A percentile compares a stretch with the other conserved stretches of the same genome.
These are phyloP conservation scores for Emys orbicularis DNA, from an alignment of 2,797 vertebrate genomes.

Conservation along the genomic window DNA sequence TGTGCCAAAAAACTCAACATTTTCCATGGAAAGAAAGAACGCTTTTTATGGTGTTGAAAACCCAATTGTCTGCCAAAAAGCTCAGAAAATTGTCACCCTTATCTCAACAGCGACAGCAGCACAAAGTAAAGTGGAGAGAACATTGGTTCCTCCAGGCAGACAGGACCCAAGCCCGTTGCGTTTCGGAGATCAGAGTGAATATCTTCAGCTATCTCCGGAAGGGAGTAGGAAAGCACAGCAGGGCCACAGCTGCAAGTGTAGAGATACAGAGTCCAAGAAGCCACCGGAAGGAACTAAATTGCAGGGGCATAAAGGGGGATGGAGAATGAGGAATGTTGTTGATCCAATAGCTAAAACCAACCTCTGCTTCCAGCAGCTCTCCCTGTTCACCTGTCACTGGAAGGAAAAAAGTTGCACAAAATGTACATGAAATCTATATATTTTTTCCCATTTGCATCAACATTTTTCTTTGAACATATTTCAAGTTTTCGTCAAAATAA, in stretches of 20 bases:
- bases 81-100: background rate
- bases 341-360: no score
- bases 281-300: background rate
- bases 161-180: background rate
- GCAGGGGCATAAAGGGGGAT: background rate
- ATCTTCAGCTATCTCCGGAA: background rate
- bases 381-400: no score
- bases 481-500: no score
- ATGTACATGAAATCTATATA: no score
- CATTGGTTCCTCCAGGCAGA: background rate
- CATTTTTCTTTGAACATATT: no score
- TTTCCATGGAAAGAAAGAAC: background rate
- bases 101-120: background rate
- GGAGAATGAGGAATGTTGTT: background rate
- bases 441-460: no score
- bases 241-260: background rate
- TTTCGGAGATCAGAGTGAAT: background rate
- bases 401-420: no score
- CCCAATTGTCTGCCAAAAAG: background rate
- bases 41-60: background rate
- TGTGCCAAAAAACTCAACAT: background rate
- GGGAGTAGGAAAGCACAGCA: background rate
- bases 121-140: background rate
- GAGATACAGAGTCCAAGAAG: background rate
- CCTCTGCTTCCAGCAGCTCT: no score